Evolutionary conservation across 2,113 vertebrate genomes (phyloP).

Genomic region (Gasterosteus nipponicus): DNA sequence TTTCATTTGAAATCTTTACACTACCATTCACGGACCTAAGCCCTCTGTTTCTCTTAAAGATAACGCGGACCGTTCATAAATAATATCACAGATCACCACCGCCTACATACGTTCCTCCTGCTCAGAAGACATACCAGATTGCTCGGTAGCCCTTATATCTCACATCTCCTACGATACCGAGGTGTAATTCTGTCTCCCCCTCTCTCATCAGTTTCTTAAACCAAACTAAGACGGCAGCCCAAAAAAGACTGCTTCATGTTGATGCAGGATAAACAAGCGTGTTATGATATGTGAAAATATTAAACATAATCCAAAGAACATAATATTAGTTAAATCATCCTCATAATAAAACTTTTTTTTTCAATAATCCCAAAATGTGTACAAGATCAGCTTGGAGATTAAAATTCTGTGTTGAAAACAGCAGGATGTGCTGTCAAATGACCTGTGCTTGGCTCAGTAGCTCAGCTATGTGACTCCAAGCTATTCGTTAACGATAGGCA

Average conservation of each 20-base stretch:
- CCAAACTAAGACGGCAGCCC: neutral
- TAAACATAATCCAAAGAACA: neutral
- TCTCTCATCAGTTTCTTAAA: neutral
- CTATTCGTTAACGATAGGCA: neutral
- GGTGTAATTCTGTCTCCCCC: neutral
- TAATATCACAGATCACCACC: neutral
- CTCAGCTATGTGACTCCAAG: neutral
- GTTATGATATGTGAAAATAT: neutral
- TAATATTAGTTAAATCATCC: neutral
- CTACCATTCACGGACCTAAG: neutral
- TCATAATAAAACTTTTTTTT: neutral
- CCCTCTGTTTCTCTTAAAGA: neutral
- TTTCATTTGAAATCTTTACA: conserved; percentile 6
- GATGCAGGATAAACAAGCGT: neutral
- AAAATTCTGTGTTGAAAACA: neutral
- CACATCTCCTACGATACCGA: neutral
- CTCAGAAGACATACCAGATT: neutral
- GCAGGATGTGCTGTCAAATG: neutral
- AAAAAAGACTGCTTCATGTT: neutral
- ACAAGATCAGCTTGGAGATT: neutral
- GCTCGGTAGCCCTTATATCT: neutral
- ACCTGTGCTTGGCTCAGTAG: neutral
- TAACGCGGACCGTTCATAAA: neutral
- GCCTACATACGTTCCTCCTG: neutral
- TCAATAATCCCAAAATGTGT: neutral